Percentiles rank a stretch among this genome's conserved stretches.
Evolutionary conservation across 2,797 vertebrate species (phyloP).

Genomic region (Hemitrygon akajei): DNA sequence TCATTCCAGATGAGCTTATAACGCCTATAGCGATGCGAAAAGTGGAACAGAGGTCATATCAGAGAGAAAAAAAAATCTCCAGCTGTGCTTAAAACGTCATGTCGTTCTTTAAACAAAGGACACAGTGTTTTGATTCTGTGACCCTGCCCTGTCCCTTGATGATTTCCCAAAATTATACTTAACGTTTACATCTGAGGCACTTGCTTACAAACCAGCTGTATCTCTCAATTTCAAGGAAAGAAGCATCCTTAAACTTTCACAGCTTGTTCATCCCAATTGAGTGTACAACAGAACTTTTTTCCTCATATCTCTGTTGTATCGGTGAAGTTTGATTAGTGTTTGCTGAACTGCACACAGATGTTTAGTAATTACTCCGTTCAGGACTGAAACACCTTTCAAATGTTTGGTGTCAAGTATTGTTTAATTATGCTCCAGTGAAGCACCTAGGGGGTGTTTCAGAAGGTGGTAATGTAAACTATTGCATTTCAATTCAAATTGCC

Average conservation of each 20-base stretch:
- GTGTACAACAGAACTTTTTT: background rate
- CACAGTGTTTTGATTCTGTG: conserved; percentile 16
- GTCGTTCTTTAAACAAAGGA: conserved; percentile 14
- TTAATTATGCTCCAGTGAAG: background rate
- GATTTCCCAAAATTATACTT: conserved; percentile 17
- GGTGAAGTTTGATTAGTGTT: background rate
- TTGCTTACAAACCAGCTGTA: background rate
- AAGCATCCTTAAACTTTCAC: conserved; percentile 20
- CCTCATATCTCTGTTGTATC: background rate
- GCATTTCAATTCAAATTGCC: background rate
- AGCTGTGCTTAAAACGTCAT: conserved; percentile 19
- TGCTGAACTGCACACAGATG: background rate
- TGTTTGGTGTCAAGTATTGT: background rate
- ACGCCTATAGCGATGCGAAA: background rate
- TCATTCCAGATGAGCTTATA: background rate
- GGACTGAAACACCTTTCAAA: background rate
- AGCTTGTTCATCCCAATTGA: background rate
- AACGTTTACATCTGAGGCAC: background rate
- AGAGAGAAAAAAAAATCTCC: background rate
- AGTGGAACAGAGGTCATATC: background rate
- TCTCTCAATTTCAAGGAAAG: background rate
- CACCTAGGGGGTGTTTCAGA: background rate
- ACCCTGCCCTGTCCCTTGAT: conserved; percentile 26
- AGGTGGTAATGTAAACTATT: background rate
- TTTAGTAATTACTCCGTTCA: too few relatives aligned